Evolutionary conservation across 2,888 invertebrate species (phyloP).

Genomic region (Neoitamus cyanurus): DNA sequence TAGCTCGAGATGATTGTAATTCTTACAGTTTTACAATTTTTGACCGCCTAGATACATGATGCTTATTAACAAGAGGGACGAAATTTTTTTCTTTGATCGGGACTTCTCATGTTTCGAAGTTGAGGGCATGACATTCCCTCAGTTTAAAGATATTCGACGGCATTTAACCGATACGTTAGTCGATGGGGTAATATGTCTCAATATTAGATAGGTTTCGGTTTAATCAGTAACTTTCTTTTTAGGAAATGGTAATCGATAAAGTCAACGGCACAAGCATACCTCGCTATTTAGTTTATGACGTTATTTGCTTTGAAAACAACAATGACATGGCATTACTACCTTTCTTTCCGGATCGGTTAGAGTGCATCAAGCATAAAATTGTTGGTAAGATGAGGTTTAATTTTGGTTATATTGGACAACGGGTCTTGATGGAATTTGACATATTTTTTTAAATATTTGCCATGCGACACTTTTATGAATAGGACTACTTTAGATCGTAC

Average conservation of each 20-base stretch:
- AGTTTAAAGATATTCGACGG: constrained; percentile 75
- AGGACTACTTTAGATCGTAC: too few species aligned
- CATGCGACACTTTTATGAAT: too few species aligned
- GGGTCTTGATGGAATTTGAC: too few species aligned
- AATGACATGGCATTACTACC: constrained; percentile 79
- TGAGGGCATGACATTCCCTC: constrained; percentile 81
- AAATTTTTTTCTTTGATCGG: constrained; percentile 94
- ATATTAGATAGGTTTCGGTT: not conserved
- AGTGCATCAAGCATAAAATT: constrained; percentile 80
- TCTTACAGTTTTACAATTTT: not conserved
- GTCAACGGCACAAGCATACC: constrained; percentile 80
- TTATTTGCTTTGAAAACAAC: constrained; percentile 81
- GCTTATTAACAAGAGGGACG: constrained; percentile 86
- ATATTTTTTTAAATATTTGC: too few species aligned
- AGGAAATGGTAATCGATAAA: constrained; percentile 98
- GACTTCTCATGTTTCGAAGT: constrained; percentile 94
- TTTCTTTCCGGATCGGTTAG: constrained; percentile 81
- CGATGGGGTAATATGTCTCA: constrained; percentile 81
- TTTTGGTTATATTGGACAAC: constrained; percentile 46
- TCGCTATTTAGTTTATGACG: constrained; percentile 94
- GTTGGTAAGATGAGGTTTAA: constrained; percentile 70
- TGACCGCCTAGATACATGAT: constrained; percentile 84
- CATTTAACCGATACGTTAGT: constrained; percentile 85
- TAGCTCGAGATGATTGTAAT: constrained; percentile 61
- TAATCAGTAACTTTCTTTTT: constrained; percentile 46